Base-by-base conservation (phyloP, 2,113 vertebrate species). In the Toxostoma redivivum region DNA sequence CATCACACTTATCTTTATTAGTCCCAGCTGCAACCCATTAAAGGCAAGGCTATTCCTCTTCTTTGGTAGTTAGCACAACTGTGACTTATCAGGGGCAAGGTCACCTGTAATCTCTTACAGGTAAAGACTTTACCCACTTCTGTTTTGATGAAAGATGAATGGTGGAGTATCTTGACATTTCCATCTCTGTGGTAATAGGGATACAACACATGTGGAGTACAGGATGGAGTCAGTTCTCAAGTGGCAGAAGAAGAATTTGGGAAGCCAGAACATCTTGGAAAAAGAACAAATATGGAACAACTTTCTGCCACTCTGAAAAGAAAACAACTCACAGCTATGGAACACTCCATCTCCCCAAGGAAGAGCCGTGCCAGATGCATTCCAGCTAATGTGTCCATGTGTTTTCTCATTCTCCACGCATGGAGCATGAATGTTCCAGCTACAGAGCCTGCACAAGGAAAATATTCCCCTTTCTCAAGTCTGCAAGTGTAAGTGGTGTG, bases 271-370 rank as follows among this genome's bases (percentile, higher is more conserved):
- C 62, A 86, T 73, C 64, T 92, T 93, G 92, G 74, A 92, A 64
- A 92, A 95, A 77, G 90, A 88, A 83, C 66, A 93, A 90, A 72
- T 73, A 80, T 12, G 88, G 79, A 96, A 92, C 81, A 78, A 80
- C 38, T 83, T 93, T 90, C 79, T 95, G 86, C 74, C 71, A 80
- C 92, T 96, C 51, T 18, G 54, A 86, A 88, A 90, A 82, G 76
- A 82, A 95, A 96, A 97, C 94, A 96, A 86, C 88, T 94, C 85
- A 73, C 62, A 93, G 71, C 88, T 80, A 94, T 22, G 90, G 90
- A 97, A 96, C 85, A 94, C 85, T 95, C 86, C 88, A 88, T 90
- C 50, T 96, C 85, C 95, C 92, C 74, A 93, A 86, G 94, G 92
- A 95, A 92, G 72, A 78, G 64, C 73, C 0, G 2, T 77, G 85